Conservation (phyloP, 2,888 invertebrate species). For the Dryadula phaetusa region DNA sequence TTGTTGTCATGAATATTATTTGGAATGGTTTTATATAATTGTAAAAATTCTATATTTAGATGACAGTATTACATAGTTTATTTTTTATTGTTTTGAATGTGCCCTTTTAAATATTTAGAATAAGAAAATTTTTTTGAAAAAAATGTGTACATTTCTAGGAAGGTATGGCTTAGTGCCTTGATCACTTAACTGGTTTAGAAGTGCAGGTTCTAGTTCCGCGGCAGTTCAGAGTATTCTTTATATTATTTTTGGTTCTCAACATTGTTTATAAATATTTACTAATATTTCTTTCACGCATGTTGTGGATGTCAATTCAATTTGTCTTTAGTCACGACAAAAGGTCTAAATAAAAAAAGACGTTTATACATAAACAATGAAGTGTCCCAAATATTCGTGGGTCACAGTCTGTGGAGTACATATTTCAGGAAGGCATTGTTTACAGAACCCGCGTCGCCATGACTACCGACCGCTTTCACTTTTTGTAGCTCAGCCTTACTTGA, state of each 20-base stretch:
- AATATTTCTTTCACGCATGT: background rate
- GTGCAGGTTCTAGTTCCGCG: too few relatives aligned
- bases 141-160: too few relatives aligned
- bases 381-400: conserved; percentile 26
- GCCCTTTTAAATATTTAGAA: too few relatives aligned
- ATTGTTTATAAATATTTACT: background rate
- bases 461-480: conserved; percentile 41
- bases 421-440: conserved; percentile 47
- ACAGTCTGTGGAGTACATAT: conserved; percentile 32
- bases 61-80: background rate
- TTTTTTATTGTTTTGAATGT: too few relatives aligned
- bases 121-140: too few relatives aligned
- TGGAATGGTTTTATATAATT: background rate
- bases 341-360: conserved; percentile 3
- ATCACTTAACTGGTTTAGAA: too few relatives aligned
- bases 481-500: background rate
- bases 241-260: background rate
- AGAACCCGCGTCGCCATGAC: conserved; percentile 47
- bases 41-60: background rate
- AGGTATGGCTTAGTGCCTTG: too few relatives aligned
- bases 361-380: conserved; percentile 23
- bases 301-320: background rate
- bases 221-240: too few relatives aligned
- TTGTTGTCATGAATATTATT: background rate
- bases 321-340: background rate